These are phyloP conservation scores for Trissoscelio sp. DNA, from an alignment of 2,888 invertebrate species.

Conservation along the genomic window DNA sequence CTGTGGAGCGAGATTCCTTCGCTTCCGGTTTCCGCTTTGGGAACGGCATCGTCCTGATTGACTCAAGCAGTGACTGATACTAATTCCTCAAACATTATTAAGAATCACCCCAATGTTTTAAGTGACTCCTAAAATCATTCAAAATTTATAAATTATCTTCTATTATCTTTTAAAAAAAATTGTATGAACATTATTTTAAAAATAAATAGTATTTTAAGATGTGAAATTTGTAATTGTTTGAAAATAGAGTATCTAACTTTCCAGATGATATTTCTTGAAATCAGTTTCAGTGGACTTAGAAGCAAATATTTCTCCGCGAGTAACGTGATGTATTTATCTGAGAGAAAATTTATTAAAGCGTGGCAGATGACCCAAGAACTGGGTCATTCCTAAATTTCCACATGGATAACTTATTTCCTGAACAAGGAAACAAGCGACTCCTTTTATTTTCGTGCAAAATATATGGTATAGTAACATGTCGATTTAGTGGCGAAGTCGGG, in stretches of 20 bases:
- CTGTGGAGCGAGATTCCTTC: constrained; percentile 79
- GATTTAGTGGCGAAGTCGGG: not conserved
- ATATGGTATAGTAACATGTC: constrained; percentile 24
- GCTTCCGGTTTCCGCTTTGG: constrained; percentile 81
- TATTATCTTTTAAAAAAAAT: no score
- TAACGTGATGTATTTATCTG: constrained; percentile 20
- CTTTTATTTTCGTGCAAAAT: constrained; percentile 30
- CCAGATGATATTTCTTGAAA: constrained; percentile 7
- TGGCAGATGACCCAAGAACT: constrained; percentile 35
- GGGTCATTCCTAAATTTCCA: constrained; percentile 44
- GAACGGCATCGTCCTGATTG: constrained; percentile 79
- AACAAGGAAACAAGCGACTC: constrained; percentile 25
- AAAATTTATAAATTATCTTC: no score
- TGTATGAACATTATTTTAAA: no score
- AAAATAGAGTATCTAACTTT: not conserved
- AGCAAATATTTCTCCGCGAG: constrained; percentile 6
- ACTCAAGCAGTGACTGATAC: constrained; percentile 68
- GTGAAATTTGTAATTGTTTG: not conserved
- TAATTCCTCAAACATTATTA: constrained; percentile 42
- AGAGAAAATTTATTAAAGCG: constrained; percentile 37
- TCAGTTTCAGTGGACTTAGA: constrained; percentile 12
- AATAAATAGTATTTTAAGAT: no score
- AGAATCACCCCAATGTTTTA: constrained; percentile 14
- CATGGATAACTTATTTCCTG: constrained; percentile 37
- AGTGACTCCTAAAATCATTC: no score